These are phyloP conservation scores for Salvelinus fontinalis DNA, from an alignment of 2,113 vertebrate genomes.

Conservation along the genomic window DNA sequence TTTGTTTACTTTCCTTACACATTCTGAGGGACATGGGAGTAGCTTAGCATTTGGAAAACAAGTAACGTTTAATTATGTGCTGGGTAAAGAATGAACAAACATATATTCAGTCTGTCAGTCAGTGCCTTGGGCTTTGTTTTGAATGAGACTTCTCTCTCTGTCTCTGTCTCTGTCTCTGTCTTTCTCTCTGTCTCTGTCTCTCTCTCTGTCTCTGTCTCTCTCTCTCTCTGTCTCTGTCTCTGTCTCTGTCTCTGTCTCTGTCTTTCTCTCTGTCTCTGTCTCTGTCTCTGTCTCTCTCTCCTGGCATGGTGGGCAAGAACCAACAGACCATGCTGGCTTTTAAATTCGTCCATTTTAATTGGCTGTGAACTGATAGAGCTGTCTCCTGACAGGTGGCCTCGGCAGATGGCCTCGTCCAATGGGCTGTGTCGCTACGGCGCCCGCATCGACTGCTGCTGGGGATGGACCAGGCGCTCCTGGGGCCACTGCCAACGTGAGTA, in stretches of 20 bases:
- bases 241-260: background rate
- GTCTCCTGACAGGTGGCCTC: constrained; percentile 85
- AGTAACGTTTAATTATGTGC: no score
- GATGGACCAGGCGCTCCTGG: constrained; percentile 89
- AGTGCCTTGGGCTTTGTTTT: no score
- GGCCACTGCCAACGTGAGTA: constrained; percentile 98
- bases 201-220: no score
- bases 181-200: background rate
- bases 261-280: no score
- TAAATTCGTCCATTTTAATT: background rate
- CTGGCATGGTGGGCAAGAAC: background rate
- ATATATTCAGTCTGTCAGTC: no score
- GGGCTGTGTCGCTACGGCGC: constrained; percentile 91
- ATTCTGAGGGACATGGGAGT: no score
- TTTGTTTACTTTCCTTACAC: no score
- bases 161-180: background rate
- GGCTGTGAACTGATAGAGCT: constrained; percentile 13
- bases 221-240: background rate
- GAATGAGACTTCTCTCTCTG: no score
- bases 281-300: background rate
- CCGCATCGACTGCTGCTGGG: constrained; percentile 97
- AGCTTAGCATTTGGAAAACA: no score
- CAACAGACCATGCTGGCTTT: background rate
- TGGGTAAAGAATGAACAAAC: no score
- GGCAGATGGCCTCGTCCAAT: constrained; percentile 82